A percentile compares a stretch with the other conserved stretches of the same genome.
These are phyloP conservation scores for Ennomos fuscantarius DNA, from an alignment of 2,888 invertebrate genomes.

Conservation along the genomic window DNA sequence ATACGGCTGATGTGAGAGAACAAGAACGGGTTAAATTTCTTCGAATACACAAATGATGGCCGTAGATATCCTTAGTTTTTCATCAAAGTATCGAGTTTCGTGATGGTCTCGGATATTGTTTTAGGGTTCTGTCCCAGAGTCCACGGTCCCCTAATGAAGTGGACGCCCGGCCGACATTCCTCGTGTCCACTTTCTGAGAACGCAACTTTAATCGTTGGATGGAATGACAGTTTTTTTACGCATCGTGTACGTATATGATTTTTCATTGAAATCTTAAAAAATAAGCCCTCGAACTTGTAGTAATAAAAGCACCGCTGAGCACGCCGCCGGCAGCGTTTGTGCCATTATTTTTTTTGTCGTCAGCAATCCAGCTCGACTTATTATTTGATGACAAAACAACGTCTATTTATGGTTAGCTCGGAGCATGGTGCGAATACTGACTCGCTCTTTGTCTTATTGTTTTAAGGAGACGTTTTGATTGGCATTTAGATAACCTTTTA, in stretches of 20 bases:
- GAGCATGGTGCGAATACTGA: conserved; percentile 51
- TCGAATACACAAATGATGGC: neutral
- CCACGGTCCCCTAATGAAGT: conserved; percentile 65
- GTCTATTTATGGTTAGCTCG: conserved; percentile 57
- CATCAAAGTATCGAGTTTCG: conserved; percentile 17
- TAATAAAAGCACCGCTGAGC: conserved; percentile 64
- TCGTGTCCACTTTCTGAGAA: conserved; percentile 74
- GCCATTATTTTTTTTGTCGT: conserved; percentile 63
- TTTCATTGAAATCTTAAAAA: conserved; percentile 77
- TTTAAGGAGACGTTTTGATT: conserved; percentile 26
- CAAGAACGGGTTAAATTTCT: conserved; percentile 9
- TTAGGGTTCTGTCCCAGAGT: conserved; percentile 15
- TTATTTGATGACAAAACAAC: conserved; percentile 65
- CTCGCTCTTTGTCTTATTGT: conserved; percentile 38
- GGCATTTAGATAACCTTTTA: conserved; percentile 13
- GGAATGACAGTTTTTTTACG: conserved; percentile 73
- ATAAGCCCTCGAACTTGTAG: conserved; percentile 47
- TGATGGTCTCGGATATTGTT: conserved; percentile 32
- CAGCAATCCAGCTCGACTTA: conserved; percentile 66
- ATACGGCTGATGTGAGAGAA: conserved; percentile 9
- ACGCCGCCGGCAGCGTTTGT: conserved; percentile 57
- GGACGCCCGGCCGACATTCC: conserved; percentile 73
- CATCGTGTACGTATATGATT: conserved; percentile 70
- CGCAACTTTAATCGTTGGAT: conserved; percentile 64
- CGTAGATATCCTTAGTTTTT: neutral